Evolutionary conservation across 2,888 invertebrate genomes (phyloP), one percentile per base, ranked within the genome.

Genomic region (Trachelus troglodyta): DNA sequence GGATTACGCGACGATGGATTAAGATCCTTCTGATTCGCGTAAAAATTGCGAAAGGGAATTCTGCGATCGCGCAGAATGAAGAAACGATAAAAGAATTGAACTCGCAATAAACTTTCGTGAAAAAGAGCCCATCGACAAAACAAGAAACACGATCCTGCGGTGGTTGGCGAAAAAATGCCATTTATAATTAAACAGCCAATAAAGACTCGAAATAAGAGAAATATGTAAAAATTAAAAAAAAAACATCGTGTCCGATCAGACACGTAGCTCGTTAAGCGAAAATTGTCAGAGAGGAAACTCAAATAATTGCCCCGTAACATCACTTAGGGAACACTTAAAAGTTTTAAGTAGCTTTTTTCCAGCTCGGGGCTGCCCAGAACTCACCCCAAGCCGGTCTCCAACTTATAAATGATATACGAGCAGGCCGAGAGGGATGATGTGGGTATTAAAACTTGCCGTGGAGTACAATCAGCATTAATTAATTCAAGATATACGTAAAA

Each of bases 281-380:
- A 84, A 83, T 83, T 81, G 84, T 84, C 81, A 79, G 81, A 81
- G 82, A 83, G 80, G 83, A 85, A 88, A 88, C 81, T 84, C 83
- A 85, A 88, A 88, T 88, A 88, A 89, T 88, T 87, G 87, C 84
- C 84, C 85, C 86, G 86, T 87, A 86, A 88, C 85, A 85, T 88
- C 86, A 86, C 86, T 87, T 86, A 87, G 84, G 84, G 85, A 86
- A 86, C 86, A 86, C 87, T 89, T 88, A 86, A 85, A 89, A 87
- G 84, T 89, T 89, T 88, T 87, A 88, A 88, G 87, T 88, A 88
- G 87, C 85, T 85, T 84, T 82, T 83, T 82, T n/a, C 34, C 74
- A 68, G 68, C 34, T 34, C 34, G 31, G 15, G 68, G 69, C 69
- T 69, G 68, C 73, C 68, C 68, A 69, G 68, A 34, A 79, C 69